A percentile compares a stretch with the other conserved stretches of the same genome.
Conservation (phyloP, 2,797 vertebrate genomes). For the Sylvia borin region DNA sequence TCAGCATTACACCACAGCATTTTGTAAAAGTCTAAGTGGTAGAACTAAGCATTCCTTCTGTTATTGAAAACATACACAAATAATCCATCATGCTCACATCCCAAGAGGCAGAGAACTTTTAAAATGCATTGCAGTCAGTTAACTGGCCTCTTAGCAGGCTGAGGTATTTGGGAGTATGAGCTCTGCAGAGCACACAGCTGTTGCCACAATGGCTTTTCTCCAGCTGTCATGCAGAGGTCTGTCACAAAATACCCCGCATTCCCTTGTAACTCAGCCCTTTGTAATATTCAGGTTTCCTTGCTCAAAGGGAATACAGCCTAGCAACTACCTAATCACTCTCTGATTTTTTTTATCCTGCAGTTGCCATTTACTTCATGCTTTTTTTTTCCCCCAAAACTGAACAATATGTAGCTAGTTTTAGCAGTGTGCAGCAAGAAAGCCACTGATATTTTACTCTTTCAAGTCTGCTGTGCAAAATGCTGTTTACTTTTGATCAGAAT, state of each 20-base stretch:
- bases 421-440: neutral
- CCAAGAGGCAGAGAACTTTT: conserved; percentile 38
- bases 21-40: neutral
- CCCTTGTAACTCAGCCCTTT: conserved; percentile 67
- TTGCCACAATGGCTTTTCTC: conserved; percentile 73
- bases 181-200: conserved; percentile 77
- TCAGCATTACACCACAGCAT: neutral
- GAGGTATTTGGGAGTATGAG: conserved; percentile 72
- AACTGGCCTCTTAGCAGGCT: conserved; percentile 25
- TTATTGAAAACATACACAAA: conserved; percentile 40
- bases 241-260: conserved; percentile 77
- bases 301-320: conserved; percentile 53
- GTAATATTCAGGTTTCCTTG: conserved; percentile 62
- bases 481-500: neutral
- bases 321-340: conserved; percentile 36
- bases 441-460: neutral
- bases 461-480: neutral
- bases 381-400: neutral
- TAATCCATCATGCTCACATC: conserved; percentile 19
- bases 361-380: conserved; percentile 47
- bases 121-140: conserved; percentile 20
- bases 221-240: conserved; percentile 78
- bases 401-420: neutral
- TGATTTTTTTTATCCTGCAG: neutral
- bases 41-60: conserved; percentile 31